Conservation (phyloP, 2,797 vertebrate species). For the Bradypodion pumilum region DNA sequence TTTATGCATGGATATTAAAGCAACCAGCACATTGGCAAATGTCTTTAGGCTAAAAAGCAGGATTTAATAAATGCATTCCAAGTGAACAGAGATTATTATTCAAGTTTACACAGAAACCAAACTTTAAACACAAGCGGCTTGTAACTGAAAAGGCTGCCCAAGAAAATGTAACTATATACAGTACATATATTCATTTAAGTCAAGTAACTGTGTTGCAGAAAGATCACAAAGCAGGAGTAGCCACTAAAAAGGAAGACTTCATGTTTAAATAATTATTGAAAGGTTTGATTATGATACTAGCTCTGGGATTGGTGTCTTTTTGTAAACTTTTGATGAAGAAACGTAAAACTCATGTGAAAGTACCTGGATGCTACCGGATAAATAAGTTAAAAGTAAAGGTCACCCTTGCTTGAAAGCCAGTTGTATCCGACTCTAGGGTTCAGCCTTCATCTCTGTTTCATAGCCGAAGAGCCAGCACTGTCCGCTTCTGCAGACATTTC, state of each 20-base stretch:
- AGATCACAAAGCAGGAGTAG: neutral
- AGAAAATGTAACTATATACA: slow-evolving; percentile 1
- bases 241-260: slow-evolving; percentile 12
- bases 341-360: neutral
- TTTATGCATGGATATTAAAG: slow-evolving; percentile 75
- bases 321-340: neutral
- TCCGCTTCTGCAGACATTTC: too few species aligned
- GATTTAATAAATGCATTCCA: slow-evolving; percentile 72
- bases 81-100: slow-evolving; percentile 58
- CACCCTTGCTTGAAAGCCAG: too few species aligned
- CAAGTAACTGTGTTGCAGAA: neutral
- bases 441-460: too few species aligned
- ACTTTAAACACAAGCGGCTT: slow-evolving; percentile 2
- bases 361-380: neutral
- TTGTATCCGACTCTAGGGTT: too few species aligned
- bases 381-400: too few species aligned
- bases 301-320: neutral
- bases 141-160: neutral
- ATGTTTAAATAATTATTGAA: slow-evolving; percentile 31
- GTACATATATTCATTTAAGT: neutral
- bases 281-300: neutral
- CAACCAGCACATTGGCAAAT: slow-evolving; percentile 70
- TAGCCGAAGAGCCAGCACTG: too few species aligned
- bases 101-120: slow-evolving; percentile 49
- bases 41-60: slow-evolving; percentile 68